These are phyloP conservation scores for Poeciliopsis turrubarensis DNA, from an alignment of 2,113 vertebrate species.

Conservation along the genomic window DNA sequence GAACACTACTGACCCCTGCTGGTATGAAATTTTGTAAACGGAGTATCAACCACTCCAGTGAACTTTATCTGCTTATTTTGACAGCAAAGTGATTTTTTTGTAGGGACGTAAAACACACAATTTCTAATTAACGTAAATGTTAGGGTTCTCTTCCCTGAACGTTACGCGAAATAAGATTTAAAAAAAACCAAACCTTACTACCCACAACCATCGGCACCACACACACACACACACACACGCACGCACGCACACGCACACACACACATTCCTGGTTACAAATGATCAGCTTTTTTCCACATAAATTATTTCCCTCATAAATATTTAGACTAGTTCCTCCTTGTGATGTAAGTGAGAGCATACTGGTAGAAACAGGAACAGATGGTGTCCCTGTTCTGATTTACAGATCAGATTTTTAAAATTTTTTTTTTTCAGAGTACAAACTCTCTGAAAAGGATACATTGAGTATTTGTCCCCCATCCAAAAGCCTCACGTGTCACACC, in stretches of 20 bases:
- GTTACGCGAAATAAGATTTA: not conserved
- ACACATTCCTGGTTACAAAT: not conserved
- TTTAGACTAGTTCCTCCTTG: not conserved
- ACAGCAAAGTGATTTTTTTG: not conserved
- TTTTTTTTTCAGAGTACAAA: not conserved
- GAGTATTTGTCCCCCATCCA: slow-evolving; percentile 10
- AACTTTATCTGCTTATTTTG: not conserved
- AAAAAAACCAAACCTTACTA: not conserved
- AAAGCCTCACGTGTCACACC: slow-evolving; percentile 45
- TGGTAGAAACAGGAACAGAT: not conserved
- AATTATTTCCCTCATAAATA: not conserved
- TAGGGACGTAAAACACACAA: not conserved
- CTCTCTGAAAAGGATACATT: not conserved
- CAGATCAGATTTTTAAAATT: not conserved
- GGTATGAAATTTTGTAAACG: slow-evolving; percentile 19
- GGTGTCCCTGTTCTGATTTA: not conserved
- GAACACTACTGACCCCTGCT: slow-evolving; percentile 76
- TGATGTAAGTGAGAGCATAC: not conserved
- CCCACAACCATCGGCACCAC: too few species aligned
- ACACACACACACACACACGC: too few species aligned
- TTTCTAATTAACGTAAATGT: not conserved
- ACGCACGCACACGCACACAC: too few species aligned
- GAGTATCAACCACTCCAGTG: not conserved
- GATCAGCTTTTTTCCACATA: not conserved
- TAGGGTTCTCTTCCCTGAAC: not conserved